Evolutionary conservation across 2,113 vertebrate genomes (phyloP).

Genomic region (Todiramphus saurophagus): DNA sequence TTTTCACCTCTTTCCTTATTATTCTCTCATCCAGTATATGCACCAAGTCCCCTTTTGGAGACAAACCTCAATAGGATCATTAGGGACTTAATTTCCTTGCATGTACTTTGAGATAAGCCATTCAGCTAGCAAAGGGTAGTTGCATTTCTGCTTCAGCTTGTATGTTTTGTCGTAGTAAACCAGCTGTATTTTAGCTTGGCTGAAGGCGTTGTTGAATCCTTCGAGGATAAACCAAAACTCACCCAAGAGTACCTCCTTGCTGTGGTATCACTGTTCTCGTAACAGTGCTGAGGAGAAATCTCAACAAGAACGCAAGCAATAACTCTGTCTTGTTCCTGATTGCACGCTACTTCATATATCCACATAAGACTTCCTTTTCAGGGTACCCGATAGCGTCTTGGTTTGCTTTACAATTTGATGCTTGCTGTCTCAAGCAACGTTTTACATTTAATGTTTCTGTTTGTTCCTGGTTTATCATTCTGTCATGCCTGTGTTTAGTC

Average conservation of each 20-base stretch:
- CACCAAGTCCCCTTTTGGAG: background rate
- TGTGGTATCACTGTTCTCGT: background rate
- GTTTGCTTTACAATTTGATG: background rate
- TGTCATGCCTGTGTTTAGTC: background rate
- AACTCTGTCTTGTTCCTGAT: accelerated
- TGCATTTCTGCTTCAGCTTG: background rate
- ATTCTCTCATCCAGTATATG: background rate
- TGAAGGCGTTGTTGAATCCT: background rate
- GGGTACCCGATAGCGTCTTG: background rate
- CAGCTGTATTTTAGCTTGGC: background rate
- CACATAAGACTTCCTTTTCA: accelerated
- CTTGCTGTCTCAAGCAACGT: background rate
- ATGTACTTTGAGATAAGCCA: background rate
- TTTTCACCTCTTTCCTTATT: background rate
- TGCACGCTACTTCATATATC: background rate
- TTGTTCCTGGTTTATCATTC: background rate
- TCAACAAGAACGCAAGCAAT: background rate
- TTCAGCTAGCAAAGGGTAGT: background rate
- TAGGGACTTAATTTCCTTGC: background rate
- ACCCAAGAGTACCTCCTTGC: background rate
- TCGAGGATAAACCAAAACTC: background rate
- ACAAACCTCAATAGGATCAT: background rate
- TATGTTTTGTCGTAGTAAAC: background rate
- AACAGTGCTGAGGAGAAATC: background rate
- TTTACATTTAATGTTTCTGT: background rate